Conservation (phyloP, 1,140 invertebrate species). For the Zaprionus capensis region DNA sequence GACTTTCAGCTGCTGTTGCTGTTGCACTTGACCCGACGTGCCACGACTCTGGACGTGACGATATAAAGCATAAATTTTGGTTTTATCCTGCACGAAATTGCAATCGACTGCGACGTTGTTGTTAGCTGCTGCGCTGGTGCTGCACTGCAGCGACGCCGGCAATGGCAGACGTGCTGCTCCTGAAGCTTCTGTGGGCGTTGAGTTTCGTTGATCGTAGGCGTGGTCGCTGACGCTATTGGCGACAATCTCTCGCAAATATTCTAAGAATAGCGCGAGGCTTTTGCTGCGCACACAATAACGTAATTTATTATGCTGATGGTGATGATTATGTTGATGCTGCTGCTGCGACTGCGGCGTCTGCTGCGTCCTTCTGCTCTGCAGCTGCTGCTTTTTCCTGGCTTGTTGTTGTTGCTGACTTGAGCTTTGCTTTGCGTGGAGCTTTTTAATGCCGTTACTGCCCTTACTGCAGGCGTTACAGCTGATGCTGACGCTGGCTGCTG, state of each 20-base stretch:
- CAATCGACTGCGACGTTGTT: constrained; percentile 65
- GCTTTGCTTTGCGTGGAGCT: constrained; percentile 57
- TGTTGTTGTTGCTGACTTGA: constrained; percentile 51
- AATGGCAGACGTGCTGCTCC: constrained; percentile 50
- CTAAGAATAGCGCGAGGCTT: constrained; percentile 78
- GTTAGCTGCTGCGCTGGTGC: constrained; percentile 48
- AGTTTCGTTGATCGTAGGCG: constrained; percentile 39
- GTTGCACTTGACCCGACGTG: constrained; percentile 79
- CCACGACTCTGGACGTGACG: constrained; percentile 76
- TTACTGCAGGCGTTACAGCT: constrained; percentile 51
- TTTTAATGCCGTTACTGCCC: constrained; percentile 40
- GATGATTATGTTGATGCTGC: constrained; percentile 28
- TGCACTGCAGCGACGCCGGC: constrained; percentile 51
- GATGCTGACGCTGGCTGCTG: constrained; percentile 40
- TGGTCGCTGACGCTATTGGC: constrained; percentile 44
- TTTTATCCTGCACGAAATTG: constrained; percentile 74
- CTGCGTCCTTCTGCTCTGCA: constrained; percentile 13
- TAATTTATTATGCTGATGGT: constrained; percentile 46
- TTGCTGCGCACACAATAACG: constrained; percentile 56
- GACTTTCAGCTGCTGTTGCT: constrained; percentile 80
- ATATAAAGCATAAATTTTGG: constrained; percentile 83
- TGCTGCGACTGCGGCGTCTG: constrained; percentile 26
- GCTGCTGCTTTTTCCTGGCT: constrained; percentile 17
- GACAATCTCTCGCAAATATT: constrained; percentile 65
- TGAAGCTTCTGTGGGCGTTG: constrained; percentile 22